phyloP scores from a whole-genome alignment of 2,797 vertebrate species.

The Syncerus caffer region DNA sequence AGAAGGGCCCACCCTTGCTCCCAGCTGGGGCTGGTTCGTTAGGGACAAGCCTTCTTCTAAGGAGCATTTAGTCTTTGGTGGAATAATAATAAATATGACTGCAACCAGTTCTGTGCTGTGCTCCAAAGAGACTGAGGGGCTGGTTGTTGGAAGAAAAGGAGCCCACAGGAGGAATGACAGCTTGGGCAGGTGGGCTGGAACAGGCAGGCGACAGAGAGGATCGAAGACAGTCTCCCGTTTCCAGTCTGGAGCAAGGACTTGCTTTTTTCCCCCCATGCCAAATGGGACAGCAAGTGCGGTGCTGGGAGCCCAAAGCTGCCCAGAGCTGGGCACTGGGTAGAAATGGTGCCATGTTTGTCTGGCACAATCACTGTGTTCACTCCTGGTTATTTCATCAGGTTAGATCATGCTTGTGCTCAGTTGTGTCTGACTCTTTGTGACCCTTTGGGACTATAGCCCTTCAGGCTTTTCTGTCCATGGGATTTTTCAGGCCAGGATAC shows the following conservation, averaged over 20 bases:
- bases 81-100: neutral
- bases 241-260: neutral
- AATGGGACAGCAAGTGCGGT: neutral
- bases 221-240: accelerated
- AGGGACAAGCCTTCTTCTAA: neutral
- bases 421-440: neutral
- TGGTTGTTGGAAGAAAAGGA: neutral
- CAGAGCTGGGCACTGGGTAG: neutral
- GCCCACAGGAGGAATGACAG: neutral
- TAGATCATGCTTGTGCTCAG: neutral
- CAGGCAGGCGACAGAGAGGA: neutral
- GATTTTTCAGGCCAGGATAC: neutral
- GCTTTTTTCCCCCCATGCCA: neutral
- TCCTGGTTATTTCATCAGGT: neutral
- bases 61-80: neutral
- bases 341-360: neutral
- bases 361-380: neutral
- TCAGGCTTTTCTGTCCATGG: neutral
- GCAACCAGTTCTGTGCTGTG: neutral
- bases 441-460: neutral
- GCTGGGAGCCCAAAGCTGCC: neutral
- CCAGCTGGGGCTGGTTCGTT: neutral
- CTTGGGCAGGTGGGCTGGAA: neutral
- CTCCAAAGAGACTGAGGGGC: neutral
- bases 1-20: neutral